Conservation (phyloP, 2,888 invertebrate genomes). For the Drosophila nr. fundita region DNA sequence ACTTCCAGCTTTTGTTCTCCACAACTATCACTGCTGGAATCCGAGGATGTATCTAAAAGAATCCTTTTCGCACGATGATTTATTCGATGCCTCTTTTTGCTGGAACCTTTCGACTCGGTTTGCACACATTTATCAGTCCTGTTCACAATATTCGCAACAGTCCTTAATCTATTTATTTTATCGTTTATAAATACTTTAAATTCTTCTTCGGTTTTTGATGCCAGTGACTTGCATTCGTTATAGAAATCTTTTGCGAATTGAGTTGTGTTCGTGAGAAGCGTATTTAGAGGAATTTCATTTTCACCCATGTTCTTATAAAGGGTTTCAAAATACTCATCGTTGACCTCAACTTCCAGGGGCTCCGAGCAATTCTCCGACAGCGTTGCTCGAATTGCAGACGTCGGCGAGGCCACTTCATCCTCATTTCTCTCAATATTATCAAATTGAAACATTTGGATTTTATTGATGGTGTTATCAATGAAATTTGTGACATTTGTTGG, state of each 20-base stretch:
- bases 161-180: conserved; percentile 59
- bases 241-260: conserved; percentile 68
- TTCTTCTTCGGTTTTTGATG: conserved; percentile 47
- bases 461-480: conserved; percentile 57
- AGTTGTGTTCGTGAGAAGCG: conserved; percentile 46
- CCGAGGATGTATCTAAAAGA: conserved; percentile 55
- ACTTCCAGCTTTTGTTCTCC: conserved; percentile 1
- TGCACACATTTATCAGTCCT: conserved; percentile 42
- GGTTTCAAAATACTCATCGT: conserved; percentile 61
- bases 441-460: conserved; percentile 39
- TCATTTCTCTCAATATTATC: conserved; percentile 15
- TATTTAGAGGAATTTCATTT: conserved; percentile 6
- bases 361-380: conserved; percentile 65
- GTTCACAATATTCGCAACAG: conserved; percentile 30
- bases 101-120: conserved; percentile 45
- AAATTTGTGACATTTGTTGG: conserved; percentile 50
- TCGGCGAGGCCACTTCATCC: neutral
- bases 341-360: conserved; percentile 60
- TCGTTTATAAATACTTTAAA: conserved; percentile 60
- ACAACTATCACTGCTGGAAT: conserved; percentile 31
- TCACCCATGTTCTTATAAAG: conserved; percentile 45
- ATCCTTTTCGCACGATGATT: conserved; percentile 66
- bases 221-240: conserved; percentile 61
- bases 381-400: neutral
- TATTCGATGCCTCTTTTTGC: conserved; percentile 57